A percentile compares a stretch with the other conserved stretches of the same genome.
Evolutionary conservation across 2,888 invertebrate genomes (phyloP).

Genomic region (Hirudinaria manillensis): DNA sequence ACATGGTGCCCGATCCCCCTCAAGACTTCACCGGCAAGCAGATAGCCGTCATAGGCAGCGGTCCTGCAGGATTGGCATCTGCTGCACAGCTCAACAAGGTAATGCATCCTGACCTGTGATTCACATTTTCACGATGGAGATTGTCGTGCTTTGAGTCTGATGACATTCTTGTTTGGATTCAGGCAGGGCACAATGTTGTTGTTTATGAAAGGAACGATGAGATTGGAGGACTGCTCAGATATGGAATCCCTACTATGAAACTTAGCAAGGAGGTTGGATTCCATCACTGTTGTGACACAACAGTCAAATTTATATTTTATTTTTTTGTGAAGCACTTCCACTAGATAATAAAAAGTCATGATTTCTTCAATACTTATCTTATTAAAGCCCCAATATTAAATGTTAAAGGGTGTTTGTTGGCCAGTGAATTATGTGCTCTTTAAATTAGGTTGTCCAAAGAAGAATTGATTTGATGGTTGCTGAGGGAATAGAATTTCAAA

Average conservation of each 20-base stretch:
- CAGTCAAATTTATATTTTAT: no score
- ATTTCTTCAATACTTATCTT: no score
- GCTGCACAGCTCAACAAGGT: slow-evolving; percentile 90
- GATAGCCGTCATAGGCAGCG: slow-evolving; percentile 85
- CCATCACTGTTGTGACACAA: no score
- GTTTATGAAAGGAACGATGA: slow-evolving; percentile 95
- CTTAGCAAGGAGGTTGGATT: slow-evolving; percentile 73
- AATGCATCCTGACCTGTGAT: neutral
- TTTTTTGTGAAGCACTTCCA: no score
- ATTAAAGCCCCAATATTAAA: no score
- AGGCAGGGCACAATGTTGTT: slow-evolving; percentile 88
- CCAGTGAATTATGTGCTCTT: no score
- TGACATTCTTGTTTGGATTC: slow-evolving; percentile 32
- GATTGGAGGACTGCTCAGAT: slow-evolving; percentile 86
- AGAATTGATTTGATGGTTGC: slow-evolving; percentile 76
- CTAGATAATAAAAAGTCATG: no score
- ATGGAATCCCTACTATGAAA: slow-evolving; percentile 99
- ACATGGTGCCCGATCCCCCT: slow-evolving; percentile 80
- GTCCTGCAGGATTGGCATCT: slow-evolving; percentile 82
- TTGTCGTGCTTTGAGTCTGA: neutral
- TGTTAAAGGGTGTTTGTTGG: no score
- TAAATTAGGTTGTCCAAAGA: slow-evolving; percentile 66
- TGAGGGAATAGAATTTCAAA: slow-evolving; percentile 85
- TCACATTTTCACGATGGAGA: no score
- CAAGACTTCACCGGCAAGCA: slow-evolving; percentile 69